Conservation (phyloP, 2,888 invertebrate species). For the Tachina fera region DNA sequence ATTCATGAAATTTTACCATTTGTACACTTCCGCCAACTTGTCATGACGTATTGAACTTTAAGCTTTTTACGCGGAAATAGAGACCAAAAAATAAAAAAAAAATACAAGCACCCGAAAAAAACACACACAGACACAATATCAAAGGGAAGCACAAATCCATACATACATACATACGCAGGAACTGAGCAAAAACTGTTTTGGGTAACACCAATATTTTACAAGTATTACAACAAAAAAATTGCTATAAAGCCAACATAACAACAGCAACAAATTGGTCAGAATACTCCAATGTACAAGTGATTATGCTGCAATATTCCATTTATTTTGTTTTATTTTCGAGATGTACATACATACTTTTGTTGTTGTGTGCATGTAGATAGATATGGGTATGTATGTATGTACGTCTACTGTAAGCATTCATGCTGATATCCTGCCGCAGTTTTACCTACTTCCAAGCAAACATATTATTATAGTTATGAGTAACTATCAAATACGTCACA, state of each 20-base stretch:
- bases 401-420: constrained; percentile 57
- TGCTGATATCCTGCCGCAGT: constrained; percentile 55
- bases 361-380: too few relatives aligned
- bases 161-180: background rate
- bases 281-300: constrained; percentile 34
- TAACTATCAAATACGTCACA: too few relatives aligned
- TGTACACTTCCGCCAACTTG: constrained; percentile 64
- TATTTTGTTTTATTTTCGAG: background rate
- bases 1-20: constrained; percentile 54
- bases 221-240: constrained; percentile 7
- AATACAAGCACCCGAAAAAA: constrained; percentile 10
- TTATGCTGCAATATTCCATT: constrained; percentile 52
- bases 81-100: background rate
- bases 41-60: constrained; percentile 65
- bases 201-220: background rate
- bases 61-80: constrained; percentile 38
- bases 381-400: too few relatives aligned
- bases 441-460: background rate
- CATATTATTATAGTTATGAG: background rate
- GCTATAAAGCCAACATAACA: background rate
- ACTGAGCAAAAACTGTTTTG: background rate
- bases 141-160: too few relatives aligned
- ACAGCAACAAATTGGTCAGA: constrained; percentile 33
- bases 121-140: background rate
- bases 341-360: constrained; percentile 1